Conservation (phyloP, 2,888 invertebrate genomes). For the Folsomia manolachei region DNA sequence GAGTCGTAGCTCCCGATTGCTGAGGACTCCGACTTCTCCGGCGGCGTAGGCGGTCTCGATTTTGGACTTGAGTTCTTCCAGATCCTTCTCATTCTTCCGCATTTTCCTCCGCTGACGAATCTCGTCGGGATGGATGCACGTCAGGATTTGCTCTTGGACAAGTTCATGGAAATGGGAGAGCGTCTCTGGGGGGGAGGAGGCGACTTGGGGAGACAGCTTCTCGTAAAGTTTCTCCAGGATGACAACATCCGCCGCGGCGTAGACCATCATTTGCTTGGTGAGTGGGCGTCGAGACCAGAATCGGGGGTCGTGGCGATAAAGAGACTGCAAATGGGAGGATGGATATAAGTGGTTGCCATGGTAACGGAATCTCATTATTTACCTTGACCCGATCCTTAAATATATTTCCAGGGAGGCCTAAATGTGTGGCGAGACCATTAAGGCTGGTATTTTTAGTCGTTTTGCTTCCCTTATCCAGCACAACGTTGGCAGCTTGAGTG, state of each 20-base stretch:
- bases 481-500: conserved; percentile 86
- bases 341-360: no score
- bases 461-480: no score
- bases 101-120: conserved; percentile 84
- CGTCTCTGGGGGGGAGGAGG: not conserved
- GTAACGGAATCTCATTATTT: conserved; percentile 47
- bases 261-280: conserved; percentile 85
- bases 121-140: conserved; percentile 80
- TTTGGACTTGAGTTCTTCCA: conserved; percentile 78
- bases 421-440: conserved; percentile 84
- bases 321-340: no score
- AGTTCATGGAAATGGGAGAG: conserved; percentile 77
- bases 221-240: conserved; percentile 61
- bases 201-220: not conserved
- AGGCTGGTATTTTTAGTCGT: conserved; percentile 78
- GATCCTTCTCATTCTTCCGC: conserved; percentile 85
- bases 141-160: conserved; percentile 79
- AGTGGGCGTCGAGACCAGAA: conserved; percentile 82
- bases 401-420: conserved; percentile 78
- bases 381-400: conserved; percentile 72
- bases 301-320: not conserved
- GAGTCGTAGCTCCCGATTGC: conserved; percentile 85
- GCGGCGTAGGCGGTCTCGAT: conserved; percentile 59
- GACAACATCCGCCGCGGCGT: conserved; percentile 80
- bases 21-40: conserved; percentile 71